Evolutionary conservation across 1,140 invertebrate species (phyloP).

Genomic region (Drosophila novamexicana): DNA sequence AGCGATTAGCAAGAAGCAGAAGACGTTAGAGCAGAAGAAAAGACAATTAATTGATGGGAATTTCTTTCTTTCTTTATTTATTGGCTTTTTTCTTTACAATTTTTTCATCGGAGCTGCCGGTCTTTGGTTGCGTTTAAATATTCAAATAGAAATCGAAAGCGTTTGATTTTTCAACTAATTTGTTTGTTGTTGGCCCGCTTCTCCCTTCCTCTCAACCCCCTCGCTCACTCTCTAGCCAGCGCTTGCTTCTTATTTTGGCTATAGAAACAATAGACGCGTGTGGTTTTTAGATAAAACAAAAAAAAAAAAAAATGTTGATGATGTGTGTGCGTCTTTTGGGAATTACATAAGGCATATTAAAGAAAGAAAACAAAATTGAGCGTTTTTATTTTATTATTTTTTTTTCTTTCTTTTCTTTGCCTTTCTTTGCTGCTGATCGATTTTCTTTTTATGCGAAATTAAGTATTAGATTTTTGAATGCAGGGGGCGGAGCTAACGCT

Average conservation of each 20-base stretch:
- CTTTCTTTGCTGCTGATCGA: not conserved
- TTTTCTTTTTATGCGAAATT: constrained; percentile 68
- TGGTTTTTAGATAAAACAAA: constrained; percentile 32
- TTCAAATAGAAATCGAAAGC: constrained; percentile 82
- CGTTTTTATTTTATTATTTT: not conserved
- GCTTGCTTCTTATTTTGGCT: constrained; percentile 66
- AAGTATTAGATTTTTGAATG: constrained; percentile 62
- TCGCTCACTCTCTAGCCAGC: not conserved
- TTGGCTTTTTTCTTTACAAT: constrained; percentile 8
- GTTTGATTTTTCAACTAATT: constrained; percentile 61
- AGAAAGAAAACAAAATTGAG: constrained; percentile 39
- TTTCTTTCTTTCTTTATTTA: constrained; percentile 55
- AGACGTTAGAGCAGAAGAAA: constrained; percentile 23
- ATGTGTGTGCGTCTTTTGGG: constrained; percentile 6
- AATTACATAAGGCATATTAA: constrained; percentile 65
- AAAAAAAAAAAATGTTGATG: constrained; percentile 4
- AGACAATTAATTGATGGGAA: constrained; percentile 77
- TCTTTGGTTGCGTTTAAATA: constrained; percentile 69
- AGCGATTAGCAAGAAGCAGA: constrained; percentile 23
- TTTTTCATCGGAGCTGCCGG: constrained; percentile 47
- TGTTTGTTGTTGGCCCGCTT: constrained; percentile 19
- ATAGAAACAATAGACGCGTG: constrained; percentile 64
- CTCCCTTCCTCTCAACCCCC: not conserved
- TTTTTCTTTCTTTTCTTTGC: not conserved
- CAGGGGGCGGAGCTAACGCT: constrained; percentile 39